Conservation (phyloP, 2,888 invertebrate genomes). For the Campoplex capitator region DNA sequence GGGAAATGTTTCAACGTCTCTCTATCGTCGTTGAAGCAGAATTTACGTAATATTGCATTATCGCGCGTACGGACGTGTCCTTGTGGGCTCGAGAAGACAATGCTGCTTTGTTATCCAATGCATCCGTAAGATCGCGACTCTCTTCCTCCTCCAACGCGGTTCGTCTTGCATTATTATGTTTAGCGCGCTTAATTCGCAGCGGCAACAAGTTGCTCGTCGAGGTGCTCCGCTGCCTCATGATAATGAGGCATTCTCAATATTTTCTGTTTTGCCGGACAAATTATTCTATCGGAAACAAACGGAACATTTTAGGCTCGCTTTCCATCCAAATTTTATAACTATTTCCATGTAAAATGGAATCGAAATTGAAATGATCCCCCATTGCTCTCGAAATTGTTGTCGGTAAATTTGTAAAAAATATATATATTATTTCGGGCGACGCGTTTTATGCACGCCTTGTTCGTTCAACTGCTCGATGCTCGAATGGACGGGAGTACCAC, state of each 20-base stretch:
- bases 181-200: constrained; percentile 11
- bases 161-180: no score
- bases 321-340: no score
- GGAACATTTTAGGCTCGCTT: neutral
- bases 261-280: neutral
- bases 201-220: neutral
- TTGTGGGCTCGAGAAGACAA: constrained; percentile 47
- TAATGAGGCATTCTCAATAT: neutral
- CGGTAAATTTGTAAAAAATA: neutral
- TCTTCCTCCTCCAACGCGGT: neutral
- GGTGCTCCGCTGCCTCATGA: no score
- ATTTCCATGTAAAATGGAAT: no score
- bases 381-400: neutral
- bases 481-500: constrained; percentile 35
- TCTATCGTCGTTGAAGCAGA: constrained; percentile 38
- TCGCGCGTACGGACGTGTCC: constrained; percentile 40
- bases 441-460: neutral
- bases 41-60: constrained; percentile 38
- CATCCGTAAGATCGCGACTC: constrained; percentile 9
- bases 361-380: no score
- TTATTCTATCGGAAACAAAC: neutral
- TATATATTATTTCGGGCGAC: no score
- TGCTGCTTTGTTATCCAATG: constrained; percentile 62
- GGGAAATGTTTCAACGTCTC: constrained; percentile 23
- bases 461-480: constrained; percentile 37